Evolutionary conservation across 2,113 vertebrate species (phyloP).

Genomic region (Poeciliopsis turrubarensis): DNA sequence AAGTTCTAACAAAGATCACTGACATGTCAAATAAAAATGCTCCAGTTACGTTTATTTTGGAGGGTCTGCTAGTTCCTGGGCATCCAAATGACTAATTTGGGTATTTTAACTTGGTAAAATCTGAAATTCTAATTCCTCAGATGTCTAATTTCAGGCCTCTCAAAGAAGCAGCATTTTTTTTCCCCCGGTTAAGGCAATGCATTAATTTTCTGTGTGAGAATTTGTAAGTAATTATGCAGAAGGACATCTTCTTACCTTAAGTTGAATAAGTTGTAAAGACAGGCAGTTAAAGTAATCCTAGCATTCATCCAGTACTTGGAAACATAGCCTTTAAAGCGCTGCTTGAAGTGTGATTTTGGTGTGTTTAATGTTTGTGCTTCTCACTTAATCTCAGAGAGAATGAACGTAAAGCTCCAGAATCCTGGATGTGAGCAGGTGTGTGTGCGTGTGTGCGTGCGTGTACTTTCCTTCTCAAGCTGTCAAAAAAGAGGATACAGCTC

Average conservation of each 20-base stretch:
- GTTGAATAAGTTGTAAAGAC: constrained; percentile 68
- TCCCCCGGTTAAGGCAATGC: constrained; percentile 42
- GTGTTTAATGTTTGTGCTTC: constrained; percentile 29
- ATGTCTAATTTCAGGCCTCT: constrained; percentile 56
- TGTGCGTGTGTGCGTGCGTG: constrained; percentile 11
- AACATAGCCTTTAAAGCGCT: constrained; percentile 47
- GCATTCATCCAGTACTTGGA: constrained; percentile 55
- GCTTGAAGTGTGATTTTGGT: constrained; percentile 28
- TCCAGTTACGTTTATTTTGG: too few species aligned
- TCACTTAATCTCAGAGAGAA: constrained; percentile 15
- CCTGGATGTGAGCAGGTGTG: neutral
- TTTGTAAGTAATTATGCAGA: constrained; percentile 76
- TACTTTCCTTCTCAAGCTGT: constrained; percentile 15
- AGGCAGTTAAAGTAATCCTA: constrained; percentile 64
- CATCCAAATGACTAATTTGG: constrained; percentile 53
- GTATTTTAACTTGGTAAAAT: constrained; percentile 61
- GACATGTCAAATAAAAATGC: too few species aligned
- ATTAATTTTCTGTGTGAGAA: constrained; percentile 69
- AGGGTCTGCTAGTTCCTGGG: too few species aligned
- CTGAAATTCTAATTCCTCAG: constrained; percentile 63
- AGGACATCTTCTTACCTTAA: constrained; percentile 60
- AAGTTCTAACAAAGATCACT: too few species aligned
- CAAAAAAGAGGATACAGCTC: constrained; percentile 11
- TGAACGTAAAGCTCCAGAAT: constrained; percentile 9
- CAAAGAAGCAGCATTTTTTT: constrained; percentile 58